A percentile compares a stretch with the other conserved stretches of the same genome.
phyloP scores from a whole-genome alignment of 2,797 vertebrate genomes.

The Gymnoscopelus braueri region DNA sequence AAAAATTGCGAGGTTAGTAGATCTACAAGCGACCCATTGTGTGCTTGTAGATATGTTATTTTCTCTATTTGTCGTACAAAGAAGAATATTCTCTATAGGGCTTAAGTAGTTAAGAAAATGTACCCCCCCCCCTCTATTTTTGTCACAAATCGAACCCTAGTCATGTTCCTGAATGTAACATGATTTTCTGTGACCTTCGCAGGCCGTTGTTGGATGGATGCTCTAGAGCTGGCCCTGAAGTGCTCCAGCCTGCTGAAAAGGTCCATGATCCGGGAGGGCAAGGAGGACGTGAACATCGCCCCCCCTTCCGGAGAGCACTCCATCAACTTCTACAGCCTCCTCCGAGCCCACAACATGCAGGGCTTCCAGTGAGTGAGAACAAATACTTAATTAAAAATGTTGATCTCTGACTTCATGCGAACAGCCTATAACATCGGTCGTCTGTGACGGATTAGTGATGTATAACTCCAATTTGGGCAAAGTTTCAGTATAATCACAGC shows the following conservation, averaged over 20 bases:
- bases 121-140: slow-evolving; percentile 22
- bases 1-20: too few relatives aligned
- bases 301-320: slow-evolving; percentile 83
- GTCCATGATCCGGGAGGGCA: slow-evolving; percentile 97
- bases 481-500: too few relatives aligned
- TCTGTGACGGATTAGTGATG: too few relatives aligned
- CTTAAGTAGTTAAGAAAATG: too few relatives aligned
- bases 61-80: too few relatives aligned
- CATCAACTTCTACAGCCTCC: slow-evolving; percentile 93
- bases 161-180: too few relatives aligned
- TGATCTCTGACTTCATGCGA: neutral
- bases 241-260: slow-evolving; percentile 97
- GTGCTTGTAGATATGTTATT: too few relatives aligned
- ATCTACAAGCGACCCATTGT: too few relatives aligned
- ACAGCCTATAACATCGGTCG: too few relatives aligned
- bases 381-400: neutral
- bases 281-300: slow-evolving; percentile 86
- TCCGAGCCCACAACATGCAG: slow-evolving; percentile 93
- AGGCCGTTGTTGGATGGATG: slow-evolving; percentile 99
- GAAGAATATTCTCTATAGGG: too few relatives aligned
- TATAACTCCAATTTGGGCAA: too few relatives aligned
- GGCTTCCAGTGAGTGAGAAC: slow-evolving; percentile 87
- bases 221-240: slow-evolving; percentile 96
- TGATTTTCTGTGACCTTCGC: slow-evolving; percentile 24
- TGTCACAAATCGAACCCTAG: neutral